Evolutionary conservation across 1,140 invertebrate genomes (phyloP).

Genomic region (Bicyclus anynana): DNA sequence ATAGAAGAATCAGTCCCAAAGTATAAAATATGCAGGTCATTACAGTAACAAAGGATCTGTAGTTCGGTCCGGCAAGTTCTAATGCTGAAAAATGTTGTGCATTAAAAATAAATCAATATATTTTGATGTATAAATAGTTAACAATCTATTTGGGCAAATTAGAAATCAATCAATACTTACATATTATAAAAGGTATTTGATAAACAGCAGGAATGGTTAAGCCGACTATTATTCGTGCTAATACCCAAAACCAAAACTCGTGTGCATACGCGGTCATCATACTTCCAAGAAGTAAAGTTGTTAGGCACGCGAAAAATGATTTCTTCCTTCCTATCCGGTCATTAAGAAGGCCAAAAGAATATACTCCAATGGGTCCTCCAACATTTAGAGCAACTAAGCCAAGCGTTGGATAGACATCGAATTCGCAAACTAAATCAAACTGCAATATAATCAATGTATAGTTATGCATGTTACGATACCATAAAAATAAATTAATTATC

Average conservation of each 20-base stretch:
- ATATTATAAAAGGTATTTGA: constrained; percentile 96
- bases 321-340: constrained; percentile 89
- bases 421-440: constrained; percentile 92
- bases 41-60: constrained; percentile 93
- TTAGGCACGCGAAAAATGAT: constrained; percentile 90
- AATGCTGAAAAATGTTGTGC: constrained; percentile 81
- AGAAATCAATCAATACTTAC: constrained; percentile 78
- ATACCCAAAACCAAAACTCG: constrained; percentile 89
- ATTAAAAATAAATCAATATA: no score
- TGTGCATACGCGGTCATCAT: constrained; percentile 85
- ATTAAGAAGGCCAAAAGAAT: constrained; percentile 89
- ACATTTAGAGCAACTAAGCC: constrained; percentile 89
- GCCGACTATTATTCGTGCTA: constrained; percentile 87
- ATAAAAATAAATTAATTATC: no score
- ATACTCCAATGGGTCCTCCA: constrained; percentile 91
- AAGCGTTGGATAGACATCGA: constrained; percentile 90
- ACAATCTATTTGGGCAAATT: neutral
- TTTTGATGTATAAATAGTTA: no score
- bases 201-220: constrained; percentile 94
- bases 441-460: constrained; percentile 73
- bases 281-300: constrained; percentile 86
- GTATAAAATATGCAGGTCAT: constrained; percentile 95
- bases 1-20: constrained; percentile 87
- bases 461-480: no score
- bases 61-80: constrained; percentile 93